Evolutionary conservation across 1,140 invertebrate genomes (phyloP), one percentile per base, ranked within the genome.

Genomic region (Drosophila rhopaloa): DNA sequence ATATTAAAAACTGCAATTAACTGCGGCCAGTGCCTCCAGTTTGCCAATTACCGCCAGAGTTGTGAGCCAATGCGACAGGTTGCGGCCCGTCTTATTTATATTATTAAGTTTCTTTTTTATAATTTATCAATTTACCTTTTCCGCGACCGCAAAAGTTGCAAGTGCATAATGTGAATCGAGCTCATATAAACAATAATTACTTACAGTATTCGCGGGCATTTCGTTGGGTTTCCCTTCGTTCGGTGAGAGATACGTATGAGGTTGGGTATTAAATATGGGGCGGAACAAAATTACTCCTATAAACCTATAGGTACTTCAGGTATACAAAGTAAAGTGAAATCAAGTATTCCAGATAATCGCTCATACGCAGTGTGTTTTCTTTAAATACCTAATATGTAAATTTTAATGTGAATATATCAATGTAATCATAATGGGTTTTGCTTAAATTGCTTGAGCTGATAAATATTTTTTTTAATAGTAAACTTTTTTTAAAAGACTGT

Each of bases 1-100:
- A 66, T 66, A 85, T 85, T 86, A 84, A 85, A 86, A 82, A 68
- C 71, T 61, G 68, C 84, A 88, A 86, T 86, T 86, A 86, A 86
- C 62, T 74, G 60, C 40, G 66, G 48, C 48, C 63, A 60, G 48
- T 67, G 59, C 50, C 58, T 54, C 46, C 55, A 47, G 60, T 66
- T 50, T 27, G 59, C 61, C 78, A 80, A 80, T 80, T 80, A 80
- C 54, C 70, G 38, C 44, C 58, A 55, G 40, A 53, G 50, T 56
- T 62, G 53, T 55, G 55, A 66, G 47, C 46, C 62, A 57, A 47
- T 78, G 83, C 82, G 79, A 88, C 79, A 88, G 76, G 82, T 79
- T 73, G 62, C 76, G 60, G 71, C 51, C 53, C 62, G 59, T 50
- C 81, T 83, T 88, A 89, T 88, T 83, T 83, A 86, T 86, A 88